These are phyloP conservation scores for Formicarius rufipectus DNA, from an alignment of 2,113 vertebrate genomes.

Conservation along the genomic window DNA sequence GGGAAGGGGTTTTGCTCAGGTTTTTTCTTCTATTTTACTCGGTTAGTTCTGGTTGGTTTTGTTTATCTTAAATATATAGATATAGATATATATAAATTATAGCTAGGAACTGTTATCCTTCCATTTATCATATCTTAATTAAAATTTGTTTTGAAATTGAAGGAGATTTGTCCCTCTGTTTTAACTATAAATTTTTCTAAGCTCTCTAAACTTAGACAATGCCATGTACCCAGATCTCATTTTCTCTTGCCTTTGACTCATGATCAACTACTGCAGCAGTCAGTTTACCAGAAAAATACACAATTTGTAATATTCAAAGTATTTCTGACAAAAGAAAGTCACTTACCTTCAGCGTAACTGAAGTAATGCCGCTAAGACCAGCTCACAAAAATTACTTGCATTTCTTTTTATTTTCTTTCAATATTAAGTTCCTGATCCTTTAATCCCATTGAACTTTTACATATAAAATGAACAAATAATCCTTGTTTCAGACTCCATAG, in stretches of 20 bases:
- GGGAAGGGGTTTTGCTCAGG: no score
- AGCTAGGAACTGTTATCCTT: no score
- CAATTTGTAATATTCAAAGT: background rate
- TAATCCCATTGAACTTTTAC: slow-evolving; percentile 55
- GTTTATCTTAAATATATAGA: no score
- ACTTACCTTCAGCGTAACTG: background rate
- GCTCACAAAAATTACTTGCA: background rate
- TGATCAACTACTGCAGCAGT: background rate
- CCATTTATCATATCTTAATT: no score
- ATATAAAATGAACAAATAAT: slow-evolving; percentile 28
- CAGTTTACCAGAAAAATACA: slow-evolving; percentile 23
- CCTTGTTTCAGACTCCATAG: background rate
- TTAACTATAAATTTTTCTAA: no score
- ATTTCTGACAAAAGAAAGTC: background rate
- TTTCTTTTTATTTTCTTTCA: slow-evolving; percentile 54
- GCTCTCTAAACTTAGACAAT: no score
- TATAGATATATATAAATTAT: no score
- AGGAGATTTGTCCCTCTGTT: no score
- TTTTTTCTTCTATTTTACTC: no score
- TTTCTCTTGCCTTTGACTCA: slow-evolving; percentile 20
- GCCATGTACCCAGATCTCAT: background rate
- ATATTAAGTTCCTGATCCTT: slow-evolving; percentile 37
- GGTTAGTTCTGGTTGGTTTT: no score
- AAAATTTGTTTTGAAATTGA: no score
- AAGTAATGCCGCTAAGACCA: background rate